Conservation (phyloP, 1,140 invertebrate genomes). For the Bradysia coprophila region DNA sequence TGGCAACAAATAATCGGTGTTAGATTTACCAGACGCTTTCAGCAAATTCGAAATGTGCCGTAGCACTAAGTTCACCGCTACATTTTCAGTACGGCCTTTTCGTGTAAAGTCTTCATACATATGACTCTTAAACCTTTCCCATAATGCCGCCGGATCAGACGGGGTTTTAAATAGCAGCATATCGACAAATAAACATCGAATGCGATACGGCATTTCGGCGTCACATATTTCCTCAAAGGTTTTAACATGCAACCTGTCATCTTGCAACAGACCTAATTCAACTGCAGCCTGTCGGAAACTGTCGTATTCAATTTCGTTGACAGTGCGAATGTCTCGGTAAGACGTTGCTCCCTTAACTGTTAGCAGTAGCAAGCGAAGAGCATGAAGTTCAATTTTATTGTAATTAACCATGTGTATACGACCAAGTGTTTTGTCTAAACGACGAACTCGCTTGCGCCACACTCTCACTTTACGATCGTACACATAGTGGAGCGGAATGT, state of each 20-base stretch:
- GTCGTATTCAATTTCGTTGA: neutral
- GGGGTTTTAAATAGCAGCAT: neutral
- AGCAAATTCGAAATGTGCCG: too few species aligned
- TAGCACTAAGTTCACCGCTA: too few species aligned
- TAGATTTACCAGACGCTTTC: too few species aligned
- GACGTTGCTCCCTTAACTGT: neutral
- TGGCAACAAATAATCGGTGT: too few species aligned
- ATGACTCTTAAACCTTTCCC: neutral
- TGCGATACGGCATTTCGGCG: neutral
- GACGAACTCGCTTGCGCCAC: neutral
- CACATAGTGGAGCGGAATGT: neutral
- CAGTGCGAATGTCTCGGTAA: neutral
- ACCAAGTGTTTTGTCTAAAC: neutral
- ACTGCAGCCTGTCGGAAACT: neutral
- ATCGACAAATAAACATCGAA: neutral
- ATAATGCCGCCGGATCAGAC: neutral
- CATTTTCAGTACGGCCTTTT: too few species aligned
- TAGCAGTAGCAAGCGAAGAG: neutral
- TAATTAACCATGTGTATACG: neutral
- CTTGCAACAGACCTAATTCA: neutral
- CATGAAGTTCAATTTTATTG: neutral
- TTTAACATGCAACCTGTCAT: neutral
- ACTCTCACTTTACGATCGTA: neutral
- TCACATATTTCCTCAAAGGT: neutral
- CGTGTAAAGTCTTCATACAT: neutral